Evolutionary conservation across 1,140 invertebrate genomes (phyloP).

Genomic region (Aphelenchoides besseyi): DNA sequence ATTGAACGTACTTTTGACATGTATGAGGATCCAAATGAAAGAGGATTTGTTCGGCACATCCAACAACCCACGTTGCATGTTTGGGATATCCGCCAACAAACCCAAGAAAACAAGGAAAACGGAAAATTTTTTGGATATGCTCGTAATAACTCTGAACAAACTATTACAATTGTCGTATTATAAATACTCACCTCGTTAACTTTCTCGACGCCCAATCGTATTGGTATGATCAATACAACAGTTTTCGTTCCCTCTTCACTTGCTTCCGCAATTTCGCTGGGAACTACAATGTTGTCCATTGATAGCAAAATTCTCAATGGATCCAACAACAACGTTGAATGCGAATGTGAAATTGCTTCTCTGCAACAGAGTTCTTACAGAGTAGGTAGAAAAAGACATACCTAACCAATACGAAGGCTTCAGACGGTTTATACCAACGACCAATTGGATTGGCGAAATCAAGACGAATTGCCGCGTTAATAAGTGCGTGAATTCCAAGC

Average conservation of each 20-base stretch:
- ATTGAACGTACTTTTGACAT: slow-evolving; percentile 22
- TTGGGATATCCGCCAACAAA: slow-evolving; percentile 96
- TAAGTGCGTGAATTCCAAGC: slow-evolving; percentile 31
- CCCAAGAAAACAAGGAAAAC: slow-evolving; percentile 81
- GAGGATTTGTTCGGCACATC: slow-evolving; percentile 73
- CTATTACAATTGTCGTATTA: slow-evolving; percentile 81
- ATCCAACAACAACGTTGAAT: slow-evolving; percentile 13
- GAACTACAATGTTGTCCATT: slow-evolving; percentile 26
- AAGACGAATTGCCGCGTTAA: slow-evolving; percentile 4
- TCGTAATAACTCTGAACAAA: slow-evolving; percentile 66
- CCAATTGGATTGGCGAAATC: slow-evolving; percentile 21
- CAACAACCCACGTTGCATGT: slow-evolving; percentile 93
- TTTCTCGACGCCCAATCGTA: slow-evolving; percentile 16
- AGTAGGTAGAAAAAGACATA: background rate
- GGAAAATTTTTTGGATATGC: slow-evolving; percentile 67
- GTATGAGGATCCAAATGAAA: slow-evolving; percentile 41
- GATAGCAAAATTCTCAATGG: slow-evolving; percentile 22
- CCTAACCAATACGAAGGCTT: slow-evolving; percentile 22
- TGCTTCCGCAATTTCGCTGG: slow-evolving; percentile 20
- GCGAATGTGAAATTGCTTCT: slow-evolving; percentile 25
- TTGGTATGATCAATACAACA: slow-evolving; percentile 23
- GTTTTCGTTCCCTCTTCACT: slow-evolving; percentile 37
- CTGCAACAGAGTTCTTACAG: background rate
- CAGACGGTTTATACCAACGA: slow-evolving; percentile 28
- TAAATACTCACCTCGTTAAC: slow-evolving; percentile 77